A percentile compares a stretch with the other conserved stretches of the same genome.
Evolutionary conservation across 2,888 invertebrate genomes (phyloP).

Genomic region (Lampropteryx suffumata): DNA sequence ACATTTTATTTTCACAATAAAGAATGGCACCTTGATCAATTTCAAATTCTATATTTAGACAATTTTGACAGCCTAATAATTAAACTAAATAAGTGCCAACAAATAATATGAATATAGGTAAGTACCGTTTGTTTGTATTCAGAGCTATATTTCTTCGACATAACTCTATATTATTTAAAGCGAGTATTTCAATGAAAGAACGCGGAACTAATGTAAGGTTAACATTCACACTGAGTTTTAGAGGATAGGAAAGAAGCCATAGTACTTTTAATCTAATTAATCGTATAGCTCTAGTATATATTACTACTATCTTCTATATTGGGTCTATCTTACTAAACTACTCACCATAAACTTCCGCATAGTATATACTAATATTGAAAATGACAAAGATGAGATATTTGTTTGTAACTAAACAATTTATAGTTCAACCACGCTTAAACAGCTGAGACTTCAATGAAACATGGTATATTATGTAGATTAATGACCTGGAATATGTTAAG

Average conservation of each 20-base stretch:
- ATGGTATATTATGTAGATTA: too few species aligned
- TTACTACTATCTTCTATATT: background rate
- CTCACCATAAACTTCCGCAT: constrained; percentile 2
- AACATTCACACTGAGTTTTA: constrained; percentile 33
- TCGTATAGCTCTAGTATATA: constrained; percentile 41
- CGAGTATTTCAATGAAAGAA: constrained; percentile 27
- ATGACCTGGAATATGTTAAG: too few species aligned
- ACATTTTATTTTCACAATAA: background rate
- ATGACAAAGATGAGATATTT: too few species aligned
- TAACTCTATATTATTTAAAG: constrained; percentile 37
- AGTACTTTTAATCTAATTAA: constrained; percentile 74
- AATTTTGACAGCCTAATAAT: too few species aligned
- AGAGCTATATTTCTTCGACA: constrained; percentile 49
- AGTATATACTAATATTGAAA: background rate
- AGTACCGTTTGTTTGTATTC: constrained; percentile 56
- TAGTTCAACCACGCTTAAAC: too few species aligned
- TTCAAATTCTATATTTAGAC: too few species aligned
- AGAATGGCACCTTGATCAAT: background rate
- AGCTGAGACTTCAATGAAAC: too few species aligned
- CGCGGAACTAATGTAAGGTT: constrained; percentile 35
- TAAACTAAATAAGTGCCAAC: too few species aligned
- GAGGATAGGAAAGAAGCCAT: constrained; percentile 61
- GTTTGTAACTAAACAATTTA: too few species aligned
- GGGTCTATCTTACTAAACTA: constrained; percentile 12
- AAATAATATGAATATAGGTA: constrained; percentile 2